These are phyloP conservation scores for Clarias platycephalus DNA, from an alignment of 2,797 vertebrate genomes.

Conservation along the genomic window DNA sequence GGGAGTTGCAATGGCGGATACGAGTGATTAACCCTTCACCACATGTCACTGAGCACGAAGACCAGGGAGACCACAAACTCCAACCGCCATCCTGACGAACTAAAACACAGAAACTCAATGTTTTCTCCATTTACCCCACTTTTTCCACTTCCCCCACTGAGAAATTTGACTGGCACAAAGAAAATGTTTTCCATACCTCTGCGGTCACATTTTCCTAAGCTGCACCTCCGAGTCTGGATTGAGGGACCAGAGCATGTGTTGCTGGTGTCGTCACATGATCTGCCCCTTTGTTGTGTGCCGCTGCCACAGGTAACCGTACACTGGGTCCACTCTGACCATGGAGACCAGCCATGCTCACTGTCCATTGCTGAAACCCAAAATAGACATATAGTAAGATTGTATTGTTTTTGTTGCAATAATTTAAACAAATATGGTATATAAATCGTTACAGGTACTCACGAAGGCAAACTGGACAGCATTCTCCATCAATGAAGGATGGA, in stretches of 20 bases:
- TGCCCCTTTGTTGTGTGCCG: conserved; percentile 90
- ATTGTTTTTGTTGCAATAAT: not conserved
- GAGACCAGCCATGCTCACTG: conserved; percentile 88
- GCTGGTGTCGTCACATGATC: conserved; percentile 88
- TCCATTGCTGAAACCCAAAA: conserved; percentile 66
- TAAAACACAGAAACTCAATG: conserved; percentile 54
- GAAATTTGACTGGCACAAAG: conserved; percentile 23
- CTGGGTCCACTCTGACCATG: conserved; percentile 95
- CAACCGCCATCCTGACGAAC: conserved; percentile 86
- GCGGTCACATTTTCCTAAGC: conserved; percentile 84
- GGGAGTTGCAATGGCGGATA: conserved; percentile 91
- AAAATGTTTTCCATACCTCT: conserved; percentile 77
- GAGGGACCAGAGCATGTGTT: conserved; percentile 85
- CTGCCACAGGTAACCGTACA: conserved; percentile 90
- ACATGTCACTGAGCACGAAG: conserved; percentile 90
- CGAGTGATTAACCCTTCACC: conserved; percentile 85
- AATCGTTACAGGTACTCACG: conserved; percentile 73
- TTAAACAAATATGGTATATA: not conserved
- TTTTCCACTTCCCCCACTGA: conserved; percentile 23
- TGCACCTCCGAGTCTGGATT: conserved; percentile 91
- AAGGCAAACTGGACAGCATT: conserved; percentile 90
- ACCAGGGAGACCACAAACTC: conserved; percentile 98
- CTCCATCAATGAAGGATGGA: conserved; percentile 83
- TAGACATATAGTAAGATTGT: not conserved
- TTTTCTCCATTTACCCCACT: conserved; percentile 11